Conservation (phyloP, 2,888 invertebrate genomes). For the Strigamia maritima region DNA sequence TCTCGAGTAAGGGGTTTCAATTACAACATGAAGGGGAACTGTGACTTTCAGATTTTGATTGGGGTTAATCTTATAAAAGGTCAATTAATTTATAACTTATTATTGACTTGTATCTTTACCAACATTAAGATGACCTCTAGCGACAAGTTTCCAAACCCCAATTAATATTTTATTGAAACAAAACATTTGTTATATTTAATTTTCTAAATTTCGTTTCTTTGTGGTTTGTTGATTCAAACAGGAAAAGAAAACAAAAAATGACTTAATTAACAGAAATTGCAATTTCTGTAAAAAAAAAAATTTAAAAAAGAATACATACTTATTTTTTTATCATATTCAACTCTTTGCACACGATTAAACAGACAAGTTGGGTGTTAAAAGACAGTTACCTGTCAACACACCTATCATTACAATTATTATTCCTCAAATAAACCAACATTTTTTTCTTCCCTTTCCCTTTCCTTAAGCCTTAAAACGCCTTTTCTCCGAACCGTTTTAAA, state of each 20-base stretch:
- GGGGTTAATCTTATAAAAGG: not conserved
- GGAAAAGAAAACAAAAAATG: not conserved
- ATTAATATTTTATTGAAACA: not conserved
- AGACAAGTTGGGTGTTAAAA: conserved; percentile 5
- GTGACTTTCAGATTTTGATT: not conserved
- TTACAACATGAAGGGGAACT: not conserved
- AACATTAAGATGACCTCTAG: not conserved
- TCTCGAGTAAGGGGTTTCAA: conserved; percentile 1
- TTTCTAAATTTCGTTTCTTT: not conserved
- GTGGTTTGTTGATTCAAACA: not conserved
- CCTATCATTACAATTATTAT: conserved; percentile 10
- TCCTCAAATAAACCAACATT: not conserved
- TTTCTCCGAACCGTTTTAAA: not conserved
- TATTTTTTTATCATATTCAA: not conserved
- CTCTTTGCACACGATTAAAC: conserved; percentile 28
- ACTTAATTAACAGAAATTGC: conserved; percentile 2
- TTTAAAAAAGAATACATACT: not conserved
- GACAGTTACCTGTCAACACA: conserved; percentile 16
- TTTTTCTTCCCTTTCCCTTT: not conserved
- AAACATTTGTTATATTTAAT: too few relatives aligned
- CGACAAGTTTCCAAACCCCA: not conserved
- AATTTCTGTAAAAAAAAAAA: not conserved
- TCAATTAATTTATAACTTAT: not conserved
- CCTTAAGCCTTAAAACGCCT: conserved; percentile 4
- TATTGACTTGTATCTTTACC: not conserved